Evolutionary conservation across 2,888 invertebrate genomes (phyloP), one percentile per base, ranked within the genome.

Genomic region (Creontiades dilutus): DNA sequence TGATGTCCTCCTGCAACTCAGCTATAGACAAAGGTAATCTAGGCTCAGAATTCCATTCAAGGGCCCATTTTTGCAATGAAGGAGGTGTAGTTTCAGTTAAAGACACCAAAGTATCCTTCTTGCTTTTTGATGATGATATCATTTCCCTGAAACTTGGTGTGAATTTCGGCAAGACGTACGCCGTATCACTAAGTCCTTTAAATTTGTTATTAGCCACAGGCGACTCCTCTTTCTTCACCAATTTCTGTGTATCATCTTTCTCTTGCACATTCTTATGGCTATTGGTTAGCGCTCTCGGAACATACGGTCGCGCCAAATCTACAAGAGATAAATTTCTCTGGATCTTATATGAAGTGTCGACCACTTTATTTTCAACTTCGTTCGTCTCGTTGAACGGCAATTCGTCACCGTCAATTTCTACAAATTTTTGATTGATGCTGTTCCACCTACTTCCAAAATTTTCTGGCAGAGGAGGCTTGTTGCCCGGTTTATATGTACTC

Each of bases 51-150:
- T 88, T 88, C 88, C 88, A 88, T 28, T 88, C 88, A 27, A 88
- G 19, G 16, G 89, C 89, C 89, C 89, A 89, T 68, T 82, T 89
- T 19, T 89, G 89, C 82, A 89, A 57, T 16, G 89, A 89, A 3
- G 89, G 89, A 0, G 89, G 89, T 12, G 89, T 89, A 0, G 37
- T 7, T 16, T 89, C 89, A 11, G 47, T 82, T 16, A 89, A 47
- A n/a, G 89, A 89, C 16, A 89, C 82, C 19, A 82, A 37, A 0
- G 68, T 47, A 16, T 78, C 78, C 16, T 28, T 28, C 11, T 28
- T 48, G 12, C 13, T 14, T 11, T 28, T 28, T 19, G n/a, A 47
- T 47, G 37, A 47, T 7, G 27, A 23, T 28, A 80, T 55, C 78
- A 88, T 55, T 19, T 88, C 88, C 28, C 28, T 78, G 27, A 78